These are phyloP conservation scores for Distichodus sexfasciatus DNA, from an alignment of 2,797 vertebrate genomes.

Conservation along the genomic window DNA sequence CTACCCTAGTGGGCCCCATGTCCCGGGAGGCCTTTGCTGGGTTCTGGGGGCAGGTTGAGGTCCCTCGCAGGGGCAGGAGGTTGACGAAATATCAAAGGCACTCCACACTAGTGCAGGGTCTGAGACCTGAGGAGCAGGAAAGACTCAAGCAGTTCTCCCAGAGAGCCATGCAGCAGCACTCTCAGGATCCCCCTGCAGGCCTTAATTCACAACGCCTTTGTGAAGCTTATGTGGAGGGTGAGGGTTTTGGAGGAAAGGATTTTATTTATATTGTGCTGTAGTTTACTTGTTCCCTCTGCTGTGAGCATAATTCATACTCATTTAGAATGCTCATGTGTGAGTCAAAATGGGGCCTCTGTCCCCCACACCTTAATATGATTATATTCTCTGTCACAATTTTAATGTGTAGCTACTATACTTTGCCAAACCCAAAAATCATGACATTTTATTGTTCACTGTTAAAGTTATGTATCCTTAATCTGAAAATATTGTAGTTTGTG, in stretches of 20 bases:
- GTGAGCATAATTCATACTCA: too few relatives aligned
- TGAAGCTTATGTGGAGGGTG: constrained; percentile 33
- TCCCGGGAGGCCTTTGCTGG: constrained; percentile 1
- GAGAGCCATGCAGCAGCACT: constrained; percentile 4
- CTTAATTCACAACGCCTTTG: constrained; percentile 25
- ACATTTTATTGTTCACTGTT: too few relatives aligned
- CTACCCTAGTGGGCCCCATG: neutral
- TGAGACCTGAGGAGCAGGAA: constrained; percentile 14
- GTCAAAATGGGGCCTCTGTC: too few relatives aligned
- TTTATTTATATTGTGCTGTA: too few relatives aligned
- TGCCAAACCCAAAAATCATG: too few relatives aligned
- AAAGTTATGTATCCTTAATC: too few relatives aligned
- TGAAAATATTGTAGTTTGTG: too few relatives aligned
- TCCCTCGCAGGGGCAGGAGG: constrained; percentile 15
- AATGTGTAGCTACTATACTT: too few relatives aligned
- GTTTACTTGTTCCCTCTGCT: neutral
- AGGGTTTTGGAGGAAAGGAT: neutral
- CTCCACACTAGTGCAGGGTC: constrained; percentile 9
- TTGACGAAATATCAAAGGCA: constrained; percentile 26
- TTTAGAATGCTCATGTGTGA: too few relatives aligned
- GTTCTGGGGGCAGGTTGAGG: neutral
- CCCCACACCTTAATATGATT: too few relatives aligned
- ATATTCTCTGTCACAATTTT: too few relatives aligned
- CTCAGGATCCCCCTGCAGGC: neutral
- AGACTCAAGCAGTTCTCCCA: constrained; percentile 12